Percentiles rank a stretch among this genome's conserved stretches.
phyloP scores from a whole-genome alignment of 2,888 invertebrate species.

The Euphydryas editha region DNA sequence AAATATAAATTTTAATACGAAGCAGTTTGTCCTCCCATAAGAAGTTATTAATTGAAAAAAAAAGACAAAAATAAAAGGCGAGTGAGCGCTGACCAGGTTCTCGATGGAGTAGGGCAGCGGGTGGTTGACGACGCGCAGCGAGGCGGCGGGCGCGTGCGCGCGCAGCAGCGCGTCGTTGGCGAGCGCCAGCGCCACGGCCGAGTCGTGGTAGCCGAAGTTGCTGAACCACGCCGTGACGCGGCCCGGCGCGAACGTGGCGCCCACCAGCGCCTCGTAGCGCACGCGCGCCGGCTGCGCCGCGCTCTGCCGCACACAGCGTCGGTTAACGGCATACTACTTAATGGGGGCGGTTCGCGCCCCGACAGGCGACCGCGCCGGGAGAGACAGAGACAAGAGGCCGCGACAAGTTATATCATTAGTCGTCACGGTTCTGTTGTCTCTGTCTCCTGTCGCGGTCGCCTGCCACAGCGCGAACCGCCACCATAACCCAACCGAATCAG shows the following conservation, averaged over 20 bases:
- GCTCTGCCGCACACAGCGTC: slow-evolving; percentile 50
- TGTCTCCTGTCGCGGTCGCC: too few species aligned
- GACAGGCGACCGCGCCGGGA: too few species aligned
- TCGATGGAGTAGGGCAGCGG: slow-evolving; percentile 88
- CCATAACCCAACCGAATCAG: too few species aligned
- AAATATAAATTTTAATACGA: too few species aligned
- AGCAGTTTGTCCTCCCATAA: too few species aligned
- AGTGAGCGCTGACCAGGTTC: slow-evolving; percentile 71
- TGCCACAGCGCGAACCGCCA: too few species aligned
- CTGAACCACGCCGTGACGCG: slow-evolving; percentile 88
- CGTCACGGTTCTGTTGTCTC: too few species aligned
- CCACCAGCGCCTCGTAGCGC: slow-evolving; percentile 81
- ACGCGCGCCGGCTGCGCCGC: slow-evolving; percentile 64
- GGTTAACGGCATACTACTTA: too few species aligned
- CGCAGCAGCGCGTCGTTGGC: slow-evolving; percentile 86
- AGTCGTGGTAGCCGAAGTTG: slow-evolving; percentile 90
- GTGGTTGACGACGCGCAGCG: slow-evolving; percentile 83
- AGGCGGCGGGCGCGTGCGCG: slow-evolving; percentile 67
- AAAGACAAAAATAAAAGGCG: neutral
- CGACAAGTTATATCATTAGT: too few species aligned
- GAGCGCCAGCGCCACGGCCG: slow-evolving; percentile 86
- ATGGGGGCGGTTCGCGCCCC: too few species aligned
- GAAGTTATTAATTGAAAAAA: too few species aligned
- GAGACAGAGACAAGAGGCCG: too few species aligned
- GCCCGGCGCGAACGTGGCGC: slow-evolving; percentile 78